Conservation (phyloP, 2,797 vertebrate species). For the Orestias chungarensis region DNA sequence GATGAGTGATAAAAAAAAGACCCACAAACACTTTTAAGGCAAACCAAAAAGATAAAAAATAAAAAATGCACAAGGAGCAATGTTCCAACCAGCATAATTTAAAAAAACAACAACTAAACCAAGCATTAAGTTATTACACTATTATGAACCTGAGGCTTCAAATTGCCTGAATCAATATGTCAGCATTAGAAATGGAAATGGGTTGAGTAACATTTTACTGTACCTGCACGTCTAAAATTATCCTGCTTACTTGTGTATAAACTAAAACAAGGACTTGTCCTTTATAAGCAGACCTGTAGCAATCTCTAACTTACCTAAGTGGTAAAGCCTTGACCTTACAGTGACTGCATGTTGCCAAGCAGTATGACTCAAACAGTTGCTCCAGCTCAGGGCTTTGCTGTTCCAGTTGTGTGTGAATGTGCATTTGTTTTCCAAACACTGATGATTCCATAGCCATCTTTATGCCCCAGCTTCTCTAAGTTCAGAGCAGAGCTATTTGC, state of each 20-base stretch:
- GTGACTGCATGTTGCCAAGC: constrained; percentile 37
- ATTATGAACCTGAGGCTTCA: neutral
- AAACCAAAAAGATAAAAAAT: no score
- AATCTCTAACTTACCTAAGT: constrained; percentile 31
- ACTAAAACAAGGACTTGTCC: constrained; percentile 20
- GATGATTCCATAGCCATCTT: constrained; percentile 27
- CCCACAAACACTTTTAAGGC: neutral
- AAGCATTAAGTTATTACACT: neutral
- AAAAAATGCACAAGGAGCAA: neutral
- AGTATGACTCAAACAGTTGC: constrained; percentile 37
- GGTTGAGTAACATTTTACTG: neutral
- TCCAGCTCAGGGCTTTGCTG: constrained; percentile 45
- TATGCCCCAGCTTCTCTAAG: constrained; percentile 14
- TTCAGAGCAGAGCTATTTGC: constrained; percentile 9
- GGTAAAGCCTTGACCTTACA: constrained; percentile 27
- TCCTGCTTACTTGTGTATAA: neutral
- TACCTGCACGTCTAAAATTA: neutral
- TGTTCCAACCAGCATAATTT: neutral
- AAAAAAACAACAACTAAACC: no score
- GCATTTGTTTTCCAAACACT: constrained; percentile 38
- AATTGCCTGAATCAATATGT: neutral
- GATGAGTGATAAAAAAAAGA: neutral
- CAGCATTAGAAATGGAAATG: neutral
- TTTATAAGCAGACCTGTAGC: constrained; percentile 39
- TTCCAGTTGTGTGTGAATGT: constrained; percentile 31